Evolutionary conservation across 1,140 invertebrate genomes (phyloP).

Genomic region (Ephestia elutella): DNA sequence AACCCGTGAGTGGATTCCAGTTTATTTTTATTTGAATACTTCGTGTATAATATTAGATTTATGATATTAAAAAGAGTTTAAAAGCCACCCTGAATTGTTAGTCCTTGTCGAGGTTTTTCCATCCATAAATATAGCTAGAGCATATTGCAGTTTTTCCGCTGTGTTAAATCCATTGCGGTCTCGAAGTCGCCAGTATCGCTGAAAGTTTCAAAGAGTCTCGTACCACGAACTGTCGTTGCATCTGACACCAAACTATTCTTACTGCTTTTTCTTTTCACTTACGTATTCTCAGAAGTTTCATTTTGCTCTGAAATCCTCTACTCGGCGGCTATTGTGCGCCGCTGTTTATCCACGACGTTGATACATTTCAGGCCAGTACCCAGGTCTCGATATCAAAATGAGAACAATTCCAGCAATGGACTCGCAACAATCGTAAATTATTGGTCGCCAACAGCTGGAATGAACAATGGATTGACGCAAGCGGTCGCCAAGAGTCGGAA

Average conservation of each 20-base stretch:
- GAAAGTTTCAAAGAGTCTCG: conserved; percentile 44
- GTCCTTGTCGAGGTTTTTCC: too few species aligned
- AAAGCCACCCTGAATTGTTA: too few species aligned
- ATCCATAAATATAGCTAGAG: too few species aligned
- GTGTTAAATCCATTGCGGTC: background rate
- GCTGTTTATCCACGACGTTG: conserved; percentile 36
- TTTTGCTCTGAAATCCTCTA: conserved; percentile 31
- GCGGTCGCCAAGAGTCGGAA: conserved; percentile 46
- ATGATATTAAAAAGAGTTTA: background rate
- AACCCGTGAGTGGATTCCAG: background rate
- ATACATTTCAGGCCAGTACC: conserved; percentile 30
- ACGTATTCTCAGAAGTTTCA: conserved; percentile 46
- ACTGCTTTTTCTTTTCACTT: conserved; percentile 41
- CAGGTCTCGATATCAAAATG: conserved; percentile 19
- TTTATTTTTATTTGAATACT: background rate
- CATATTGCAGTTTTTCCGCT: background rate
- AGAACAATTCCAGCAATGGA: conserved; percentile 35
- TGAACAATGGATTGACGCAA: conserved; percentile 54
- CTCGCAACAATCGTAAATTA: conserved; percentile 20
- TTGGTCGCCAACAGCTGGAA: conserved; percentile 18
- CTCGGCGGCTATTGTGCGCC: conserved; percentile 21
- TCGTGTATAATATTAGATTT: background rate
- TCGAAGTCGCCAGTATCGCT: conserved; percentile 23
- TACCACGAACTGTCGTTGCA: conserved; percentile 47
- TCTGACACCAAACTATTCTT: conserved; percentile 58